Evolutionary conservation across 2,797 vertebrate genomes (phyloP).

Genomic region (Eutrigla gurnardus): DNA sequence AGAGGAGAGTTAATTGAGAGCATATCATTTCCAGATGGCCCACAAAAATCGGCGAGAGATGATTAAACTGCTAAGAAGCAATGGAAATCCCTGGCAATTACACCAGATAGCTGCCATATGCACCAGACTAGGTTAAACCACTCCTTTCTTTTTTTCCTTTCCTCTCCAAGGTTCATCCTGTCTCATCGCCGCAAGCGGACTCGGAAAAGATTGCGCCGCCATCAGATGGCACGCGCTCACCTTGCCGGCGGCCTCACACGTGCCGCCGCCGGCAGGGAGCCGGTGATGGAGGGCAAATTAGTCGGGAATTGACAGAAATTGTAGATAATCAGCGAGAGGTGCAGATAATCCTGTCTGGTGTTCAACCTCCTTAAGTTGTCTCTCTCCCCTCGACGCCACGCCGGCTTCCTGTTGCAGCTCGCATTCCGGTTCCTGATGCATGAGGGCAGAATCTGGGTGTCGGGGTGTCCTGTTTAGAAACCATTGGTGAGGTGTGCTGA

Average conservation of each 20-base stretch:
- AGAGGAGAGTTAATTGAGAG: conserved; percentile 82
- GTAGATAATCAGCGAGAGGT: neutral
- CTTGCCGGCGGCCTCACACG: neutral
- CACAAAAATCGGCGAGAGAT: conserved; percentile 69
- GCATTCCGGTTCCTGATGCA: too few relatives aligned
- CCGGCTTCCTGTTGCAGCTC: neutral
- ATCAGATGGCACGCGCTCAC: conserved; percentile 1
- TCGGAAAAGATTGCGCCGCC: conserved; percentile 5
- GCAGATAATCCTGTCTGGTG: neutral
- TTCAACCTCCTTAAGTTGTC: neutral
- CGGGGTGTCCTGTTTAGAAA: neutral
- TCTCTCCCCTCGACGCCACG: too few relatives aligned
- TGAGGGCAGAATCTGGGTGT: neutral
- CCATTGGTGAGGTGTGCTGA: neutral
- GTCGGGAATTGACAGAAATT: conserved; percentile 9
- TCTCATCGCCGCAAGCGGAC: conserved; percentile 34
- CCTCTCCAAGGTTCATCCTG: conserved; percentile 14
- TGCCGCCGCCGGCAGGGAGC: neutral
- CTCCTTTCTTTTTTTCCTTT: conserved; percentile 8
- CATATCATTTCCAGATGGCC: conserved; percentile 84
- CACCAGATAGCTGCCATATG: conserved; percentile 82
- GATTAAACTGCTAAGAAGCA: conserved; percentile 80
- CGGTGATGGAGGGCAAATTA: conserved; percentile 7
- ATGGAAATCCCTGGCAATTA: conserved; percentile 83
- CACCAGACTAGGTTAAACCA: conserved; percentile 58